Percentiles rank a stretch among this genome's conserved stretches.
phyloP scores from a whole-genome alignment of 2,797 vertebrate genomes.

The Neosilurus hyrtlii region DNA sequence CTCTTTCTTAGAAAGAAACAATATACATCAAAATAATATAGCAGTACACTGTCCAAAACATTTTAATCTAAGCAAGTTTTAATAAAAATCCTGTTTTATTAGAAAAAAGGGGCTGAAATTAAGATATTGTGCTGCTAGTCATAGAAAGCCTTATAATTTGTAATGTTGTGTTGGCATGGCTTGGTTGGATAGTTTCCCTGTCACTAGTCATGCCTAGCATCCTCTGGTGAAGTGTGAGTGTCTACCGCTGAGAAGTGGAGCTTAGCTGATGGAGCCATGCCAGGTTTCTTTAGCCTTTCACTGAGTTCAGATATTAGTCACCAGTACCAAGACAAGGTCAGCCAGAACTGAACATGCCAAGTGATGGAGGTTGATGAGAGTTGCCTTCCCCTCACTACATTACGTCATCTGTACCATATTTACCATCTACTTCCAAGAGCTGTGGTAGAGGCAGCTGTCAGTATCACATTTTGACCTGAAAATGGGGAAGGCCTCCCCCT shows the following conservation, averaged over 20 bases:
- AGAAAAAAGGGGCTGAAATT: not conserved
- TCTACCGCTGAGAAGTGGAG: slow-evolving; percentile 60
- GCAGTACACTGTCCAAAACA: not conserved
- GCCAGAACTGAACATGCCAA: slow-evolving; percentile 62
- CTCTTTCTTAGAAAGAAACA: too few relatives aligned
- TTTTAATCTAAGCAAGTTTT: not conserved
- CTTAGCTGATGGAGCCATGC: slow-evolving; percentile 52
- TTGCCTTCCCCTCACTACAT: slow-evolving; percentile 36
- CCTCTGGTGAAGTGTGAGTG: slow-evolving; percentile 54
- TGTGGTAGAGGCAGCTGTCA: not conserved
- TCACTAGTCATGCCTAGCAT: slow-evolving; percentile 49
- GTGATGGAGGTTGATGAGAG: slow-evolving; percentile 53
- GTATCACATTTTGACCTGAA: not conserved
- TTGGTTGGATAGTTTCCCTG: slow-evolving; percentile 54
- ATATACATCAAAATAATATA: too few relatives aligned
- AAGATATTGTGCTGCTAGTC: slow-evolving; percentile 12
- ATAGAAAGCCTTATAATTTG: slow-evolving; percentile 26
- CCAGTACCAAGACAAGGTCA: slow-evolving; percentile 69
- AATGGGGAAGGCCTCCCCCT: not conserved
- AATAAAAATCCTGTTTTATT: not conserved
- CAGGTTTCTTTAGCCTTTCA: slow-evolving; percentile 58
- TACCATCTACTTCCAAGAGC: not conserved
- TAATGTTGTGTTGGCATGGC: slow-evolving; percentile 32
- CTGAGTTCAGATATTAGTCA: slow-evolving; percentile 54
- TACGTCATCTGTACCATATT: slow-evolving; percentile 21